Percentiles rank a stretch among this genome's conserved stretches.
Conservation (phyloP, 2,113 vertebrate genomes). For the Cyrtonyx montezumae region DNA sequence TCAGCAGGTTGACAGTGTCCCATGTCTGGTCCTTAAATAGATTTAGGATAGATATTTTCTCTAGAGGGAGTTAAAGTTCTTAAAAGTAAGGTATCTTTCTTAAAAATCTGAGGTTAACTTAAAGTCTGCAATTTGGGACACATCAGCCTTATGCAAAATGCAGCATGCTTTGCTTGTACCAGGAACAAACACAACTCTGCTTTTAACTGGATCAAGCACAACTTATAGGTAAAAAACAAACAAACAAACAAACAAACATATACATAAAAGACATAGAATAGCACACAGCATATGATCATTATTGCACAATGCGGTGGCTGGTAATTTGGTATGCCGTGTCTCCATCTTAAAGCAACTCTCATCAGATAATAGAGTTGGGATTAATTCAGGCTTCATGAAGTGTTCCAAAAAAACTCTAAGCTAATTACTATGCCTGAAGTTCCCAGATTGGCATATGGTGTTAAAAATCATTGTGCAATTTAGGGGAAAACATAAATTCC, state of each 20-base stretch:
- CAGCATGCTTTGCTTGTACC: fast-evolving
- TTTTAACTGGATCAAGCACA: not conserved
- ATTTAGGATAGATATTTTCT: not conserved
- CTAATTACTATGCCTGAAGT: slow-evolving; percentile 20
- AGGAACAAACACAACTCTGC: not conserved
- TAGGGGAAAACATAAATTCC: slow-evolving; percentile 26
- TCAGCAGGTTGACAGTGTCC: not conserved
- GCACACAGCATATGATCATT: not conserved
- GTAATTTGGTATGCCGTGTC: not conserved
- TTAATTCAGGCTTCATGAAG: slow-evolving; percentile 30
- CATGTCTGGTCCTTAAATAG: not conserved
- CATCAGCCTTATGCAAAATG: not conserved
- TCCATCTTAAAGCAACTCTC: slow-evolving; percentile 24
- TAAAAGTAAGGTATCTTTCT: not conserved
- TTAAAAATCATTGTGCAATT: slow-evolving; percentile 30
- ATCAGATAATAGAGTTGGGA: slow-evolving; percentile 57
- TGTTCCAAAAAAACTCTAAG: slow-evolving; percentile 53
- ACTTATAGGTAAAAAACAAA: not conserved
- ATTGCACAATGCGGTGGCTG: slow-evolving; percentile 32
- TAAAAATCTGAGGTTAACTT: not conserved
- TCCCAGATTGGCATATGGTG: slow-evolving; percentile 38
- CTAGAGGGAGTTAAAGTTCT: not conserved
- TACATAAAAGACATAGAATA: not conserved
- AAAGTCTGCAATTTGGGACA: not conserved
- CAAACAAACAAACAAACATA: not conserved